Percentiles rank a stretch among this genome's conserved stretches.
Conservation (phyloP, 2,888 invertebrate genomes). For the Platycnemis pennipes region DNA sequence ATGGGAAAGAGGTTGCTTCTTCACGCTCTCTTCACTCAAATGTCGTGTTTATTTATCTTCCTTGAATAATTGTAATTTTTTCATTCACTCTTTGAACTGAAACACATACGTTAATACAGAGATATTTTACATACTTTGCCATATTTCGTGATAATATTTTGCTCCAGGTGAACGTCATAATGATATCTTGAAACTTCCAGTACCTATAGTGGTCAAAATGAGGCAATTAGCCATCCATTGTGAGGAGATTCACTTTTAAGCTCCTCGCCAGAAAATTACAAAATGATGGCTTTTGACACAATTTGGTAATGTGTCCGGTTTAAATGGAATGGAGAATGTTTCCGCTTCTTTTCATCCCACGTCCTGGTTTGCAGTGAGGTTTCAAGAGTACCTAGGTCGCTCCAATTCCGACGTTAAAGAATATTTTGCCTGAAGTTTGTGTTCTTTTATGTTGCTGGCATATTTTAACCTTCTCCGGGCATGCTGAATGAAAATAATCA, state of each 20-base stretch:
- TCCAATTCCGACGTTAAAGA: too few relatives aligned
- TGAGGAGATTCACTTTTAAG: too few relatives aligned
- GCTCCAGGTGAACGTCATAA: neutral
- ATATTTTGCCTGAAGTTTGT: neutral
- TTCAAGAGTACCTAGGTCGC: neutral
- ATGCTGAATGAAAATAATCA: too few relatives aligned
- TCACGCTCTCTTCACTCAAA: too few relatives aligned
- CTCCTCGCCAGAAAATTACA: neutral
- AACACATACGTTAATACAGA: too few relatives aligned
- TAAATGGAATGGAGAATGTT: neutral
- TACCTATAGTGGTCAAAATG: neutral
- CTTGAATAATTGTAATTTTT: too few relatives aligned
- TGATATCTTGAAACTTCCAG: neutral
- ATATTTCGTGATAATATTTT: neutral
- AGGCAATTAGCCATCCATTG: too few relatives aligned
- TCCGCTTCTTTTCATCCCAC: neutral
- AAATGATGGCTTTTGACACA: neutral
- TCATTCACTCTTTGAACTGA: too few relatives aligned
- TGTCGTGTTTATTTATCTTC: too few relatives aligned
- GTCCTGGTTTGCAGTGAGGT: constrained; percentile 1
- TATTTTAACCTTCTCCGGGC: neutral
- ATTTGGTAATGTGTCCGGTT: too few relatives aligned
- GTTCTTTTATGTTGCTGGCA: neutral
- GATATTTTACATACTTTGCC: too few relatives aligned
- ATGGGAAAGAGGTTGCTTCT: too few relatives aligned